Percentiles rank a stretch among this genome's conserved stretches.
Evolutionary conservation across 2,888 invertebrate species (phyloP).

Genomic region (Drosophila fulvimacula): DNA sequence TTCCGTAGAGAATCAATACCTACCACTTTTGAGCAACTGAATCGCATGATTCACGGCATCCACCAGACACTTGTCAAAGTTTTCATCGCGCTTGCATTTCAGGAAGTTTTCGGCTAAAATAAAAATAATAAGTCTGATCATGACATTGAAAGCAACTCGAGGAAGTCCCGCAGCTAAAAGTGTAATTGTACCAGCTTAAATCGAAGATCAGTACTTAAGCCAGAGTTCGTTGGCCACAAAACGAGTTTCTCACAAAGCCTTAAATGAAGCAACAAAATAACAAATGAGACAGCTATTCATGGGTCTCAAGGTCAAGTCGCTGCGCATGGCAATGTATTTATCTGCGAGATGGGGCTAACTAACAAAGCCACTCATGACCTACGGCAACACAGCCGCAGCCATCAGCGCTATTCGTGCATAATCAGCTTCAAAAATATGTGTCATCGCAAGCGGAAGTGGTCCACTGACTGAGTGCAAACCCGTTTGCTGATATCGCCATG

Average conservation of each 20-base stretch:
- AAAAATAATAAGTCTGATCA: slow-evolving; percentile 45
- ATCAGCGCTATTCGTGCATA: slow-evolving; percentile 2
- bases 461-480: slow-evolving; percentile 44
- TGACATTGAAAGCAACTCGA: slow-evolving; percentile 66
- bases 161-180: slow-evolving; percentile 47
- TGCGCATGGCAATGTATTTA: slow-evolving; percentile 43
- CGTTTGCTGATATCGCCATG: slow-evolving; percentile 39
- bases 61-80: slow-evolving; percentile 87
- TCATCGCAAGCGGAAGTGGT: slow-evolving; percentile 53
- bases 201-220: slow-evolving; percentile 38
- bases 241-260: slow-evolving; percentile 53
- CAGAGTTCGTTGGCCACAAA: slow-evolving; percentile 62
- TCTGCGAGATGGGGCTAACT: slow-evolving; percentile 46
- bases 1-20: slow-evolving; percentile 44
- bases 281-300: slow-evolving; percentile 55
- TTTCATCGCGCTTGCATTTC: slow-evolving; percentile 86
- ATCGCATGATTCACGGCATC: slow-evolving; percentile 87
- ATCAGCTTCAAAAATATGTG: slow-evolving; percentile 41
- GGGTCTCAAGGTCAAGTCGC: slow-evolving; percentile 76
- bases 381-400: slow-evolving; percentile 53
- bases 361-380: slow-evolving; percentile 66
- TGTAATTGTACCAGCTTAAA: slow-evolving; percentile 60
- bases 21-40: slow-evolving; percentile 87
- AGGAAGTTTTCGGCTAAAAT: slow-evolving; percentile 86
- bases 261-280: slow-evolving; percentile 34